phyloP scores from a whole-genome alignment of 2,888 invertebrate species.

The Apantesis nais region DNA sequence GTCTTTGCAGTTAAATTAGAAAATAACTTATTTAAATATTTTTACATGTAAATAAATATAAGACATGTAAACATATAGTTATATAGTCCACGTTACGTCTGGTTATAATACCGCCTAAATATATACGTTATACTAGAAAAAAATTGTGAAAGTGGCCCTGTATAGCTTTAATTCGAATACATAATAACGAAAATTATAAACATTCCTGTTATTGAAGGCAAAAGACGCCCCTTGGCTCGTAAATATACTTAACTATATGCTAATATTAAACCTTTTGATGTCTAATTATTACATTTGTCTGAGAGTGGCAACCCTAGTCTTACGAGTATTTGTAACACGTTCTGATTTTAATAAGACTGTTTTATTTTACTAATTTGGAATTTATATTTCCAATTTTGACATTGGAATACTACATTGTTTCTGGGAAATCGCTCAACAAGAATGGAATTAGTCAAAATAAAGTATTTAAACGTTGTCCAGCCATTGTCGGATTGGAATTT shows the following conservation, averaged over 20 bases:
- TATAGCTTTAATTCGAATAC: conserved; percentile 47
- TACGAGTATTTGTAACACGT: conserved; percentile 63
- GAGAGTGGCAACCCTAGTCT: conserved; percentile 69
- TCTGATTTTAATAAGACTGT: conserved; percentile 76
- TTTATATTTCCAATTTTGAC: conserved; percentile 17
- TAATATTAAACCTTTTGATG: conserved; percentile 62
- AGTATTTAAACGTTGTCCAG: conserved; percentile 45
- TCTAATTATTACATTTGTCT: conserved; percentile 57
- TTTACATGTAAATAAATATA: conserved; percentile 13
- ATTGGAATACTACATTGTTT: conserved; percentile 34
- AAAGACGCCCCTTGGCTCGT: conserved; percentile 64
- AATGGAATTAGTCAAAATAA: conserved; percentile 46
- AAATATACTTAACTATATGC: conserved; percentile 54
- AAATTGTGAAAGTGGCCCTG: conserved; percentile 46
- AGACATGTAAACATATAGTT: conserved; percentile 38
- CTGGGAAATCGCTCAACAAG: conserved; percentile 44
- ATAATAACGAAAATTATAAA: conserved; percentile 44
- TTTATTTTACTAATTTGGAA: conserved; percentile 47
- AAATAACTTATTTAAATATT: conserved; percentile 29
- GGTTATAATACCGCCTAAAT: conserved; percentile 45
- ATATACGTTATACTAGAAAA: conserved; percentile 27
- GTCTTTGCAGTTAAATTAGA: conserved; percentile 17
- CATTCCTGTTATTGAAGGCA: conserved; percentile 56
- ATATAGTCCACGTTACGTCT: conserved; percentile 32
- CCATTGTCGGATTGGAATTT: conserved; percentile 34